A percentile compares a stretch with the other conserved stretches of the same genome.
Evolutionary conservation across 1,140 invertebrate species (phyloP).

Genomic region (Neodiprion pinetum): DNA sequence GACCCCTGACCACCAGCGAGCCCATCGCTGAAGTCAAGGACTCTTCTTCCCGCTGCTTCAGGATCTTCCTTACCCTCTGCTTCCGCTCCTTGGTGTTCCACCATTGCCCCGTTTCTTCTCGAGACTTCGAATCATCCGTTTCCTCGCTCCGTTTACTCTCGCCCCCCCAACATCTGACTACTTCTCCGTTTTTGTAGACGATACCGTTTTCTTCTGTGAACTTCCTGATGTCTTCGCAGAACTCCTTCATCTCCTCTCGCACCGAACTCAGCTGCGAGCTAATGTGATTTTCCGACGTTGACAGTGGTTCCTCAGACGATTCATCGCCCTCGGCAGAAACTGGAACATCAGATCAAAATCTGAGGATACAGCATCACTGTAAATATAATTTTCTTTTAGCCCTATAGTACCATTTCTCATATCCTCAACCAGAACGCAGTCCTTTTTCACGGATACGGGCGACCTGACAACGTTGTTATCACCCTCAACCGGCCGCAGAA

Average conservation of each 20-base stretch:
- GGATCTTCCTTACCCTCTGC: not conserved
- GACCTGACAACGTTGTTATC: too few species aligned
- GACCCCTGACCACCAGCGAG: not conserved
- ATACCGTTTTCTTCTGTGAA: constrained; percentile 40
- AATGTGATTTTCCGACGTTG: not conserved
- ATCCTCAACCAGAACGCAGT: too few species aligned
- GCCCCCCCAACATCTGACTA: constrained; percentile 35
- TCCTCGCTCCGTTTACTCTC: not conserved
- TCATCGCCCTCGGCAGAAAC: too few species aligned
- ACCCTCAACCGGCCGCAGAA: too few species aligned
- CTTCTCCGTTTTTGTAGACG: constrained; percentile 35
- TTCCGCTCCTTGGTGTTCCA: not conserved
- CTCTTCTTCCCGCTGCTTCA: not conserved
- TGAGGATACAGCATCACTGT: too few species aligned
- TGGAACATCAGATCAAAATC: too few species aligned
- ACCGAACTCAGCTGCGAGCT: not conserved
- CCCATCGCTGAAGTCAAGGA: not conserved
- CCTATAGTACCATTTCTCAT: too few species aligned
- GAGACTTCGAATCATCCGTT: constrained; percentile 12
- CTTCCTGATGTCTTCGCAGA: constrained; percentile 33
- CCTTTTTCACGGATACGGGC: too few species aligned
- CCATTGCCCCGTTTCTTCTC: not conserved
- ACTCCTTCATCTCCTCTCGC: constrained; percentile 41
- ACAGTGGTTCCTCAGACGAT: too few species aligned
- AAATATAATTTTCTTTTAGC: too few species aligned